phyloP scores from a whole-genome alignment of 2,797 vertebrate species.

The Sebastes nivosus region DNA sequence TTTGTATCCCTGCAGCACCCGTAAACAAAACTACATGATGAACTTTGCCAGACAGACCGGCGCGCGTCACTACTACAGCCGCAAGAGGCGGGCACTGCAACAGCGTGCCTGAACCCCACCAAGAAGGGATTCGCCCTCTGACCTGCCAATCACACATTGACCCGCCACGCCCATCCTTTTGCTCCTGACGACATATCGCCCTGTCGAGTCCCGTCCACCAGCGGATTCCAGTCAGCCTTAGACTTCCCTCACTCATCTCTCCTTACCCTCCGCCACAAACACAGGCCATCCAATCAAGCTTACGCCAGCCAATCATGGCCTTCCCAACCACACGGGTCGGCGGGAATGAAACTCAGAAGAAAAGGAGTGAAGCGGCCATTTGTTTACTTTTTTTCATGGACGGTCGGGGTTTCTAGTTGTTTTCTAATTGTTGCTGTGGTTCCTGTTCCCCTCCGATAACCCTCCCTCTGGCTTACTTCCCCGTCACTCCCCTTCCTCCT shows the following conservation, averaged over 20 bases:
- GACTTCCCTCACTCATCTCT: conserved; percentile 57
- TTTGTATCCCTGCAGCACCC: conserved; percentile 89
- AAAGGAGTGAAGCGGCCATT: conserved; percentile 72
- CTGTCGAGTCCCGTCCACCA: conserved; percentile 67
- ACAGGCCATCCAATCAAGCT: conserved; percentile 65
- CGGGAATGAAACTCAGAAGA: conserved; percentile 71
- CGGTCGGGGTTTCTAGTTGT: conserved; percentile 75
- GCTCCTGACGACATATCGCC: conserved; percentile 64
- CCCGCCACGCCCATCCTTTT: conserved; percentile 60
- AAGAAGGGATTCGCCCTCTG: conserved; percentile 58
- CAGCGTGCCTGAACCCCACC: conserved; percentile 85
- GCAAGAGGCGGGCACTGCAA: conserved; percentile 95
- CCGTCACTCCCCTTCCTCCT: conserved; percentile 35
- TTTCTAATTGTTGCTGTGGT: conserved; percentile 80
- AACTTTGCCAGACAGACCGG: conserved; percentile 99
- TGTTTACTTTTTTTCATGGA: conserved; percentile 73
- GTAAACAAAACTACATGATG: conserved; percentile 99
- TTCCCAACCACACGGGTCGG: conserved; percentile 67
- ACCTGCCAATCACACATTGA: conserved; percentile 76
- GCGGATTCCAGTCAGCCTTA: conserved; percentile 78
- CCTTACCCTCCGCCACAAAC: conserved; percentile 58
- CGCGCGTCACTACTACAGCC: conserved; percentile 97
- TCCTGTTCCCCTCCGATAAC: conserved; percentile 63
- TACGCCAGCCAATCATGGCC: conserved; percentile 70
- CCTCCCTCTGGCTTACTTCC: conserved; percentile 55